A percentile compares a stretch with the other conserved stretches of the same genome.
Evolutionary conservation across 1,140 invertebrate species (phyloP).

Genomic region (Orchesella cincta): DNA sequence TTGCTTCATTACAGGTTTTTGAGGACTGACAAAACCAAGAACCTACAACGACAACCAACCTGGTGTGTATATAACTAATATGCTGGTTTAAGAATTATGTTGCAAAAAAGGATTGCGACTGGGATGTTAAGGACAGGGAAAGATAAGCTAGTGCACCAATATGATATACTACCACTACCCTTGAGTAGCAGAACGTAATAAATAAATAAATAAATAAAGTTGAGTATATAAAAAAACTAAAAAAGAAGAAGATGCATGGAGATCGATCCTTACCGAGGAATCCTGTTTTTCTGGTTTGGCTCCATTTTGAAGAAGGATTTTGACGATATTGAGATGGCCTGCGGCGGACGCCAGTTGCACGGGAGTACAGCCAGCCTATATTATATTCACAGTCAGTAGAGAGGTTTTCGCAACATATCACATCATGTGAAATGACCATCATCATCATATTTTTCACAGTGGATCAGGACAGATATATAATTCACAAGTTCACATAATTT

Average conservation of each 20-base stretch:
- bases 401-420: neutral
- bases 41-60: neutral
- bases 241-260: constrained; percentile 11
- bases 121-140: too few species aligned
- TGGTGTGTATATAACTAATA: neutral
- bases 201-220: constrained; percentile 22
- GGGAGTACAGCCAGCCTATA: constrained; percentile 45
- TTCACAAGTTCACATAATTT: neutral
- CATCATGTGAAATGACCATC: neutral
- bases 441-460: neutral
- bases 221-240: neutral
- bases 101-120: neutral
- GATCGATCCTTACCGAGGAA: constrained; percentile 44
- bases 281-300: constrained; percentile 47
- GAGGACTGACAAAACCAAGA: neutral
- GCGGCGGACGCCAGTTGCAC: constrained; percentile 48
- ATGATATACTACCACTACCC: too few species aligned
- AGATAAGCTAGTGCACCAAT: too few species aligned
- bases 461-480: neutral
- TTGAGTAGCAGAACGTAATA: constrained; percentile 1
- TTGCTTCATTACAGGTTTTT: neutral
- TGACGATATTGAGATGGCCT: constrained; percentile 47
- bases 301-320: constrained; percentile 46
- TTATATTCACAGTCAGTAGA: too few species aligned
- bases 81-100: neutral